Percentiles rank a stretch among this genome's conserved stretches.
phyloP scores from a whole-genome alignment of 2,113 vertebrate species.

The Apus apus region DNA sequence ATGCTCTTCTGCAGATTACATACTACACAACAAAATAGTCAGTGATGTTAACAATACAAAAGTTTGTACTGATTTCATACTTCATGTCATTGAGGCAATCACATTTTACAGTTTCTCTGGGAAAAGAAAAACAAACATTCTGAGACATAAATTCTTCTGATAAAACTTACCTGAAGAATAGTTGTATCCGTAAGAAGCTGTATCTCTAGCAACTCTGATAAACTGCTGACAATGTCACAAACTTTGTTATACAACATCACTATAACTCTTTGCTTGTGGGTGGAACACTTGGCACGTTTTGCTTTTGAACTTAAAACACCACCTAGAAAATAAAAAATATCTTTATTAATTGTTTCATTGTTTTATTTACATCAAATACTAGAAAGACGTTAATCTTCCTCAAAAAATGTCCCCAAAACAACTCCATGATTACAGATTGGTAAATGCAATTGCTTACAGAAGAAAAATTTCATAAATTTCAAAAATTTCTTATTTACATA shows the following conservation, averaged over 20 bases:
- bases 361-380: not conserved
- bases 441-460: not conserved
- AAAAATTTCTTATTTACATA: not conserved
- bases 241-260: constrained; percentile 99
- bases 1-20: not conserved
- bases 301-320: constrained; percentile 94
- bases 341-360: not conserved
- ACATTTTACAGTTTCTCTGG: not conserved
- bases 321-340: constrained; percentile 73
- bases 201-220: constrained; percentile 94
- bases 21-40: not conserved
- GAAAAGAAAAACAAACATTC: not conserved
- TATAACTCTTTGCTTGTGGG: constrained; percentile 97
- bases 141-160: not conserved
- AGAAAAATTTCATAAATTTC: not conserved
- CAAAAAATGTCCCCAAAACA: not conserved
- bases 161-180: constrained; percentile 90
- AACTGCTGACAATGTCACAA: constrained; percentile 95
- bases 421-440: not conserved
- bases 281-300: constrained; percentile 97
- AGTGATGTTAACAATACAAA: not conserved
- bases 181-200: constrained; percentile 98
- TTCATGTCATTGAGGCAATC: not conserved
- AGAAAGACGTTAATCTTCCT: not conserved
- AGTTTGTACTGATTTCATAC: not conserved